These are phyloP conservation scores for Ornithoptera alexandrae DNA, from an alignment of 2,888 invertebrate genomes.

Conservation along the genomic window DNA sequence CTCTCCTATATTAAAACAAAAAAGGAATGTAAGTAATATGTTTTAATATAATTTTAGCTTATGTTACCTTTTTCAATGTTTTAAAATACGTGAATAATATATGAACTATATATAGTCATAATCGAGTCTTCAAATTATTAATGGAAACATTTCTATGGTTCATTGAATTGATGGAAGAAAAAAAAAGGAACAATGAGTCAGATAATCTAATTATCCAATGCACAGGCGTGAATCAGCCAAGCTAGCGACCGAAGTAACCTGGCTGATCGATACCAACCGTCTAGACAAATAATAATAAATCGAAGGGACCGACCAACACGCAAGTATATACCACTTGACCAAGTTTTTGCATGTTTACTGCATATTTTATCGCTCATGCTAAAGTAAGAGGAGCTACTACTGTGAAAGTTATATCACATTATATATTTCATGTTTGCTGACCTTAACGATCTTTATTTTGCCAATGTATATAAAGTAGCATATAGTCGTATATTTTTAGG, in stretches of 20 bases:
- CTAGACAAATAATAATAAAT: conserved; percentile 31
- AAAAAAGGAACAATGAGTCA: conserved; percentile 30
- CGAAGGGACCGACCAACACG: conserved; percentile 20
- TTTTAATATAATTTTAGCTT: too few relatives aligned
- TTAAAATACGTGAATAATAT: background rate
- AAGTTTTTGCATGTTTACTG: conserved; percentile 20
- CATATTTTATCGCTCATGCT: background rate
- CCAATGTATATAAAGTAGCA: too few relatives aligned
- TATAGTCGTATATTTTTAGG: too few relatives aligned
- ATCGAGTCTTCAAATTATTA: too few relatives aligned
- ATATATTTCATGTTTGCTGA: too few relatives aligned
- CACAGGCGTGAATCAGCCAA: conserved; percentile 27
- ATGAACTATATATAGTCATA: background rate
- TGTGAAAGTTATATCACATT: background rate
- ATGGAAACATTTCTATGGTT: background rate
- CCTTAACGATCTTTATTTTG: too few relatives aligned
- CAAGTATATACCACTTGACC: conserved; percentile 17
- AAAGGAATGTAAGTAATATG: too few relatives aligned
- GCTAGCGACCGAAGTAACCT: conserved; percentile 14
- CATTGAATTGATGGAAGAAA: conserved; percentile 4
- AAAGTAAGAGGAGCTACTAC: background rate
- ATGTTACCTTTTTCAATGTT: too few relatives aligned
- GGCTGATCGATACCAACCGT: conserved; percentile 26
- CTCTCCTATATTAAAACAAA: too few relatives aligned
- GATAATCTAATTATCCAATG: conserved; percentile 29